These are phyloP conservation scores for Anoplolepis gracilipes DNA, from an alignment of 1,140 invertebrate genomes.

Conservation along the genomic window DNA sequence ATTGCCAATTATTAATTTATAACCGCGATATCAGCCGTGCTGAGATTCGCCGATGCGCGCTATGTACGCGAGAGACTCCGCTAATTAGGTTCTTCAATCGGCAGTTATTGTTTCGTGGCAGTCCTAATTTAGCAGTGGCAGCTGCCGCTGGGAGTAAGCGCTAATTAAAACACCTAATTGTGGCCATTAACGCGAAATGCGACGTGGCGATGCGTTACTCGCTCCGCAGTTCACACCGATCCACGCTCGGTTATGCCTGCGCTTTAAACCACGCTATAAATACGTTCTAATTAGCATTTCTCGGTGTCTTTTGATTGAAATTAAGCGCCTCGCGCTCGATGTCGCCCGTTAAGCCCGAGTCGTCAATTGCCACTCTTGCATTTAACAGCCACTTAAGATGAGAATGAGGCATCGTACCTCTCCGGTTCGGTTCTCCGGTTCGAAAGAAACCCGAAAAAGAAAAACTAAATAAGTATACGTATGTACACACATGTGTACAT, in stretches of 20 bases:
- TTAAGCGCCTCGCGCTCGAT: constrained; percentile 63
- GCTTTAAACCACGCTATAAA: constrained; percentile 75
- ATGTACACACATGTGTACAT: not conserved
- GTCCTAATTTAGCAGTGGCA: constrained; percentile 83
- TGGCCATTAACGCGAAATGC: constrained; percentile 84
- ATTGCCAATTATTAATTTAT: constrained; percentile 78
- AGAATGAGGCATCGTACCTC: constrained; percentile 50
- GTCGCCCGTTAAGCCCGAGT: constrained; percentile 66
- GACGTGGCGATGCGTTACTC: constrained; percentile 80
- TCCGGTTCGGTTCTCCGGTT: constrained; percentile 15
- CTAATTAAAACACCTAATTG: constrained; percentile 86
- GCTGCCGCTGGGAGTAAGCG: constrained; percentile 80
- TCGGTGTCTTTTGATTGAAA: constrained; percentile 77
- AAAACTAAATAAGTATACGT: not conserved
- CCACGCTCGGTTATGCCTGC: constrained; percentile 75
- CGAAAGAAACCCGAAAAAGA: not conserved
- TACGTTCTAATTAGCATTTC: constrained; percentile 78
- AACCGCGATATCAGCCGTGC: constrained; percentile 53
- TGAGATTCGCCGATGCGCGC: constrained; percentile 59
- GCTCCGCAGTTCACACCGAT: constrained; percentile 79
- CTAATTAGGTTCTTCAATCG: constrained; percentile 85
- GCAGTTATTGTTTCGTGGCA: constrained; percentile 84
- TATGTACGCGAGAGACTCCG: constrained; percentile 65
- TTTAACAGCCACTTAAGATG: constrained; percentile 69
- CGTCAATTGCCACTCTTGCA: constrained; percentile 71